Conservation (phyloP, 2,113 vertebrate species). For the Corapipo altera region DNA sequence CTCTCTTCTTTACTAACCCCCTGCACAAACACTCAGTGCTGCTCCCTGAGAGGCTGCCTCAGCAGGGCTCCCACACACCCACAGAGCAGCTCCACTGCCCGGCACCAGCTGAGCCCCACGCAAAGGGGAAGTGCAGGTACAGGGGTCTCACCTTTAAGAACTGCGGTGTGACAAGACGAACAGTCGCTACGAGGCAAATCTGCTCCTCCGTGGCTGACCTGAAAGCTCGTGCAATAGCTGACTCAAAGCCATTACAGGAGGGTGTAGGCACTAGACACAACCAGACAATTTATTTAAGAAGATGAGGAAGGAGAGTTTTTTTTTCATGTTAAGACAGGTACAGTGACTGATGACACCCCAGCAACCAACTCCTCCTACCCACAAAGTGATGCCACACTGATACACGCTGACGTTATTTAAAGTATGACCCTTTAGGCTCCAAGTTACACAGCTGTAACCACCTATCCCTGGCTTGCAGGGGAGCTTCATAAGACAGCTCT, state of each 20-base stretch:
- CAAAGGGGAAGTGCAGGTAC: neutral
- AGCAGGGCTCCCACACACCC: rapidly evolving
- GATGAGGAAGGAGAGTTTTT: constrained; percentile 5
- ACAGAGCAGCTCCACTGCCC: neutral
- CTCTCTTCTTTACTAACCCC: neutral
- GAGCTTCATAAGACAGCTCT: neutral
- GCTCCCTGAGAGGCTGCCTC: neutral
- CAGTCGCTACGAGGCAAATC: constrained; percentile 89
- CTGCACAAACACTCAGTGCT: neutral
- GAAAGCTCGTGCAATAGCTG: constrained; percentile 77
- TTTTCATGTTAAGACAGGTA: neutral
- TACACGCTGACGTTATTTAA: neutral
- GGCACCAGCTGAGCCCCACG: rapidly evolving
- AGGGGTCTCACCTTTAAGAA: constrained; percentile 83
- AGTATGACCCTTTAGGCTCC: neutral
- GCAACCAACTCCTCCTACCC: neutral
- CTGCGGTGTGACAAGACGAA: constrained; percentile 82
- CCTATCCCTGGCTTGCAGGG: neutral
- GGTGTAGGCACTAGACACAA: constrained; percentile 81
- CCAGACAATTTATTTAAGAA: constrained; percentile 36
- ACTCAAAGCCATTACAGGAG: constrained; percentile 84
- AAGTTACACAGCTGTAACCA: neutral
- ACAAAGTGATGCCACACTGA: neutral
- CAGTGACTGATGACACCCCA: neutral
- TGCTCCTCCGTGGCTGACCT: constrained; percentile 85